Evolutionary conservation across 2,888 invertebrate genomes (phyloP), one percentile per base, ranked within the genome.

Genomic region (Platynereis dumerilii): DNA sequence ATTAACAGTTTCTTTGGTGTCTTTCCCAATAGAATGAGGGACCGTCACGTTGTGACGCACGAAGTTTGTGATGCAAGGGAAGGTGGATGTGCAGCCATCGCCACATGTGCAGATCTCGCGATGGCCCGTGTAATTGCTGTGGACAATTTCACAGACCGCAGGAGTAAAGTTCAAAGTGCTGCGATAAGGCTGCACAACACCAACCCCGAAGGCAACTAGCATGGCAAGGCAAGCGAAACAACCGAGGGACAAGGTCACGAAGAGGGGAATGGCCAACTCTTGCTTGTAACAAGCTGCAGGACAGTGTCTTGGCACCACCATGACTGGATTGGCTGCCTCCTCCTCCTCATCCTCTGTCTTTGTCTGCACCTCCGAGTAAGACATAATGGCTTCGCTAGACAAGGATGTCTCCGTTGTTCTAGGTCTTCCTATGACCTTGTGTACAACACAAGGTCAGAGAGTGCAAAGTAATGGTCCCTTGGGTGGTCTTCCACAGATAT

Each of bases 341-440:
- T 48, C 48, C 48, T 48, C 48, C 7, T 48, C 48, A n/a, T 48
- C 48, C n/a, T 48, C 48, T n/a, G 48, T 20, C n/a, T 48, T 48
- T 7, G n/a, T 48, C 48, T 48, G 48, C 48, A 48, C 48, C 22
- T 48, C 48, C 22, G 48, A 48, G 22, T 48, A 48, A n/a, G 48
- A 48, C 48, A 48, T 48, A 7, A 48, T 48, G 34, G 34, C 34
- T 34, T 34, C 34, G 34, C 34, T 34, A 5, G 34, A 34, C 34
- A 34, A 12, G 5, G 34, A 34, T 34, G 34, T 34, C 12, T 34
- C 34, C 34, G 34, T 34, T 34, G 34, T 34, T 12, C 34, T 34
- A 12, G 7, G 5, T 5, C 12, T 34, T 12, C 12, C 5, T 7
- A 34, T 34, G 34, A 34, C 34, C 34, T 34, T 34, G 34, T 34